Evolutionary conservation across 2,888 invertebrate genomes (phyloP).

Genomic region (Fabriciana adippe): DNA sequence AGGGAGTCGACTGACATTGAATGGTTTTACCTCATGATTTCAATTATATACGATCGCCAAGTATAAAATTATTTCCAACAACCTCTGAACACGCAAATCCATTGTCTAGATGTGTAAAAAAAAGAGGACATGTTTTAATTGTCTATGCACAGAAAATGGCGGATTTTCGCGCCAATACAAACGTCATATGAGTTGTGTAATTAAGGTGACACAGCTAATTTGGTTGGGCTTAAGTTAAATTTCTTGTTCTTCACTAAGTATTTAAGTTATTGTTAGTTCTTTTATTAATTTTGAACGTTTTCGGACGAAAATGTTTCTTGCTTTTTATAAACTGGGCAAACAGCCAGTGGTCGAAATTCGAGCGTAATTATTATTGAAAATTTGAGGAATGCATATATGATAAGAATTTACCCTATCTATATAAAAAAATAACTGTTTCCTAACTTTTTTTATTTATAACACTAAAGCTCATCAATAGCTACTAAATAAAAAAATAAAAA

Average conservation of each 20-base stretch:
- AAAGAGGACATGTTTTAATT: conserved; percentile 49
- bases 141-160: conserved; percentile 42
- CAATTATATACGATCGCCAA: conserved; percentile 29
- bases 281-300: too few species aligned
- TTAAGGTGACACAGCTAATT: conserved; percentile 22
- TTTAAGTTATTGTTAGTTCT: too few species aligned
- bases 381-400: too few species aligned
- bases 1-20: conserved; percentile 25
- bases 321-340: too few species aligned
- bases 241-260: conserved; percentile 1
- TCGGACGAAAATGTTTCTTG: too few species aligned
- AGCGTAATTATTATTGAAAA: too few species aligned
- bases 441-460: too few species aligned
- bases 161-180: conserved; percentile 28
- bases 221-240: conserved; percentile 14
- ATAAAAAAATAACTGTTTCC: too few species aligned
- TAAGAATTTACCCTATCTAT: too few species aligned
- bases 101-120: conserved; percentile 47
- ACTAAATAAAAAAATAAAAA: too few species aligned
- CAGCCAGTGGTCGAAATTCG: too few species aligned
- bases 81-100: conserved; percentile 45
- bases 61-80: conserved; percentile 37
- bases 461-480: too few species aligned
- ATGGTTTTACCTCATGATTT: conserved; percentile 29
- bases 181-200: conserved; percentile 21